Conservation (phyloP, 2,888 invertebrate genomes). For the Minunthozetes semirufus region DNA sequence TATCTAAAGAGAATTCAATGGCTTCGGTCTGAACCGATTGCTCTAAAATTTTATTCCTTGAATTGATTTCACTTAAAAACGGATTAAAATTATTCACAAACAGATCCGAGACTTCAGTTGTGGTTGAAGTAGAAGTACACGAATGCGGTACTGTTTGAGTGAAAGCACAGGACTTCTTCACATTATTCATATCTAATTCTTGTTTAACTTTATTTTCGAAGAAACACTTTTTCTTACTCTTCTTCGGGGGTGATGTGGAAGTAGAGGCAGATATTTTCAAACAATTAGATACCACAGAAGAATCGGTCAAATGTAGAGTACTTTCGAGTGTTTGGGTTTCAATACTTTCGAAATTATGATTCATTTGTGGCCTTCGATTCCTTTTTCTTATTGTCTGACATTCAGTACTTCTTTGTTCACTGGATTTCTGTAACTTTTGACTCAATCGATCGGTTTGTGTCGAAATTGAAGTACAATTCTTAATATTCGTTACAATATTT, state of each 20-base stretch:
- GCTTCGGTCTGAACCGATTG: slow-evolving; percentile 28
- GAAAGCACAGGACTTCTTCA: slow-evolving; percentile 12
- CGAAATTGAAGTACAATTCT: not conserved
- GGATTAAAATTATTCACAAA: not conserved
- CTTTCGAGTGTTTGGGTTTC: slow-evolving; percentile 40
- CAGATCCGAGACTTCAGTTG: not conserved
- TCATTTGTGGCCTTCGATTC: slow-evolving; percentile 5
- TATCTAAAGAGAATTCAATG: not conserved
- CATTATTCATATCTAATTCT: not conserved
- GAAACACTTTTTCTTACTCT: not conserved
- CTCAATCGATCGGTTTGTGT: slow-evolving; percentile 11
- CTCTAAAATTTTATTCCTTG: not conserved
- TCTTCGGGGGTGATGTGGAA: slow-evolving; percentile 13
- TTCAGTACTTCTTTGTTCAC: slow-evolving; percentile 32
- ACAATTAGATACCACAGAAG: not conserved
- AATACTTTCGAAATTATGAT: slow-evolving; percentile 35
- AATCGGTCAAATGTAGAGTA: slow-evolving; percentile 14
- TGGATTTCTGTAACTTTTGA: not conserved
- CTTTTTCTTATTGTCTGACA: slow-evolving; percentile 33
- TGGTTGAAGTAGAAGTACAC: not conserved
- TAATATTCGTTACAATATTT: not conserved
- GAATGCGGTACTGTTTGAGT: slow-evolving; percentile 23
- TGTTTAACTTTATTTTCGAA: not conserved
- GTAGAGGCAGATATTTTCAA: slow-evolving; percentile 8
- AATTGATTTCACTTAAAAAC: not conserved